Evolutionary conservation across 2,888 invertebrate genomes (phyloP).

Genomic region (Griposia aprilina): DNA sequence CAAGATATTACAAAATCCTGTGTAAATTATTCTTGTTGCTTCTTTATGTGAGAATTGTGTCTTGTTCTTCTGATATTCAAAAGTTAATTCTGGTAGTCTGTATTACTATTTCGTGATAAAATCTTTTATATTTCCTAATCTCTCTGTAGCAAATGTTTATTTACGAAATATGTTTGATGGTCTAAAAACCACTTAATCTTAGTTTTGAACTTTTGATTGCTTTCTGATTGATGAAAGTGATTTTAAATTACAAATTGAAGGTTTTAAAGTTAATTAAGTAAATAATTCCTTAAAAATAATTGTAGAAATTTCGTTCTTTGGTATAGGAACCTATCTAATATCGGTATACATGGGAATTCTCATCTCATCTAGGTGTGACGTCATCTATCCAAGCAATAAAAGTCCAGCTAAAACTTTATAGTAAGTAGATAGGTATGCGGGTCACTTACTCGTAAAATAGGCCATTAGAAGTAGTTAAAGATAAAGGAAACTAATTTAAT

Average conservation of each 20-base stretch:
- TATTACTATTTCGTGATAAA: neutral
- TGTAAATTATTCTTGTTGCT: too few relatives aligned
- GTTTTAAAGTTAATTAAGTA: slow-evolving; percentile 20
- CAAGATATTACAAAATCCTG: too few relatives aligned
- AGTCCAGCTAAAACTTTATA: neutral
- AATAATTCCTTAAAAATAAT: neutral
- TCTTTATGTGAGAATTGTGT: too few relatives aligned
- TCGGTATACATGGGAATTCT: slow-evolving; percentile 7
- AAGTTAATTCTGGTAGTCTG: neutral
- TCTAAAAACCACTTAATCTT: slow-evolving; percentile 40
- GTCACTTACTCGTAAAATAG: slow-evolving; percentile 25
- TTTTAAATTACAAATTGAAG: slow-evolving; percentile 32
- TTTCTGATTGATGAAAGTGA: slow-evolving; percentile 44
- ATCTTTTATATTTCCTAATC: neutral
- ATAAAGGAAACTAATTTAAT: slow-evolving; percentile 1
- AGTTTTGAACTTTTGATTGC: slow-evolving; percentile 50
- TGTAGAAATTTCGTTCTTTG: neutral
- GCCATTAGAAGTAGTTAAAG: slow-evolving; percentile 1
- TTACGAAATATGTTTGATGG: slow-evolving; percentile 34
- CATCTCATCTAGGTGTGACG: slow-evolving; percentile 3
- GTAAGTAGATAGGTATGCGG: slow-evolving; percentile 2
- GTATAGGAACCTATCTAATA: neutral
- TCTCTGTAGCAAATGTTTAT: slow-evolving; percentile 22
- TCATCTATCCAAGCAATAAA: slow-evolving; percentile 22
- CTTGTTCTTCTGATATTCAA: neutral